These are phyloP conservation scores for Eulemur coronatus DNA, from an alignment of 2,797 vertebrate species.

Conservation along the genomic window DNA sequence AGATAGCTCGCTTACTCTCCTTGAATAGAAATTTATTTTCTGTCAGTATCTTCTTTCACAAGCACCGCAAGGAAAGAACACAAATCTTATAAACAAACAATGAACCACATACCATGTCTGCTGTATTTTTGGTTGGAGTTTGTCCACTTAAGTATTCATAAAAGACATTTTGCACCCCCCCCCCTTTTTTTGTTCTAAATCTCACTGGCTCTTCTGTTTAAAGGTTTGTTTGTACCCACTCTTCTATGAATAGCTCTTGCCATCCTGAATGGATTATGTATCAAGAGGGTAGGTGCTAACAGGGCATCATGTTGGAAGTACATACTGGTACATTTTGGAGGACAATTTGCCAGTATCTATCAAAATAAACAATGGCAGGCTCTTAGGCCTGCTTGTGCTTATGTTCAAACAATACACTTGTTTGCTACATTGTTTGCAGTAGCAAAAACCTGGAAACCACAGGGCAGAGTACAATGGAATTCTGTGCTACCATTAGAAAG, in stretches of 20 bases:
- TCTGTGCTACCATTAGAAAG: slow-evolving; percentile 7
- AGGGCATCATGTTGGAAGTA: neutral
- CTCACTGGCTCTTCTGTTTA: neutral
- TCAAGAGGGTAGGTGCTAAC: neutral
- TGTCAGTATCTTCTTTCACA: neutral
- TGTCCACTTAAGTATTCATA: neutral
- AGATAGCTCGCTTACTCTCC: neutral
- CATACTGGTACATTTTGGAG: neutral
- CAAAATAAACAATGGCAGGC: neutral
- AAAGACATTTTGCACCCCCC: neutral
- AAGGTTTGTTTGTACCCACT: neutral
- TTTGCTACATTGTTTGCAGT: slow-evolving; percentile 3
- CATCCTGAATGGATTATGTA: neutral
- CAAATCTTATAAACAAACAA: neutral
- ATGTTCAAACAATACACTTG: neutral
- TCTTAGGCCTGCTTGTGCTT: neutral
- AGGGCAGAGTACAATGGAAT: neutral
- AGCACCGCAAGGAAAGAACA: neutral
- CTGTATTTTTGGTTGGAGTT: slow-evolving; percentile 13
- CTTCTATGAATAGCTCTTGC: neutral
- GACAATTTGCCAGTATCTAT: neutral
- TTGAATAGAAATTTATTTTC: slow-evolving; percentile 25
- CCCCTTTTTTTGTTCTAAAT: neutral
- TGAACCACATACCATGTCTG: neutral
- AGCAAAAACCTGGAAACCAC: neutral